Conservation (phyloP, 2,888 invertebrate species). For the Tetranychus piercei region DNA sequence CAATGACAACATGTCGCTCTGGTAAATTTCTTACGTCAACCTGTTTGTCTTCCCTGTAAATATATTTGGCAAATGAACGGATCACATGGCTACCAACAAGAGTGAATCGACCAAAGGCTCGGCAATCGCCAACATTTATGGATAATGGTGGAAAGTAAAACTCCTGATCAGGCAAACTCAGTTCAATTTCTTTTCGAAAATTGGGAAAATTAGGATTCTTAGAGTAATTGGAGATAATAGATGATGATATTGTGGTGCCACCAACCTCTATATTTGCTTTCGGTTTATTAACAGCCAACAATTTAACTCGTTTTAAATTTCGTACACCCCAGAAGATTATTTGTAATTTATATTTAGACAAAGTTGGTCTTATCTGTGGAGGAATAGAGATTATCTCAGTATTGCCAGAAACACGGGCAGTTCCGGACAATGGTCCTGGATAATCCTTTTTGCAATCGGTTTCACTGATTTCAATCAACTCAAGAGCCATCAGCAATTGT, state of each 20-base stretch:
- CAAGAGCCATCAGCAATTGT: constrained; percentile 67
- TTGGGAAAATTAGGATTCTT: constrained; percentile 36
- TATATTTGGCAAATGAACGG: constrained; percentile 68
- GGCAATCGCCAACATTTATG: constrained; percentile 66
- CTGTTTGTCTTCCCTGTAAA: constrained; percentile 39
- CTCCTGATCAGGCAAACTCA: constrained; percentile 59
- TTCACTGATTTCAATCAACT: constrained; percentile 58
- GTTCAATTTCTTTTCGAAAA: constrained; percentile 36
- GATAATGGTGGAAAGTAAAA: constrained; percentile 75
- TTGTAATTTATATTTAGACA: constrained; percentile 48
- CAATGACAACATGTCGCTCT: neutral
- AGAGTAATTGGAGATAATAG: constrained; percentile 33
- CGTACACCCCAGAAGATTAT: constrained; percentile 37
- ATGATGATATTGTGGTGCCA: constrained; percentile 35
- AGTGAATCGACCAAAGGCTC: constrained; percentile 69
- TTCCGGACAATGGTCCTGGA: constrained; percentile 33
- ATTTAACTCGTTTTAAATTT: constrained; percentile 35
- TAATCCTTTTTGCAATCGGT: constrained; percentile 41
- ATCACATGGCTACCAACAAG: constrained; percentile 79
- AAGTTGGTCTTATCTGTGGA: constrained; percentile 55
- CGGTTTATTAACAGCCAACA: constrained; percentile 35
- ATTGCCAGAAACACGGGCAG: neutral
- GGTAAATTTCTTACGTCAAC: constrained; percentile 33
- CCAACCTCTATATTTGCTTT: constrained; percentile 36
- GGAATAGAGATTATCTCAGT: constrained; percentile 46